phyloP scores from a whole-genome alignment of 2,888 invertebrate genomes.

The Heliconius hortense region DNA sequence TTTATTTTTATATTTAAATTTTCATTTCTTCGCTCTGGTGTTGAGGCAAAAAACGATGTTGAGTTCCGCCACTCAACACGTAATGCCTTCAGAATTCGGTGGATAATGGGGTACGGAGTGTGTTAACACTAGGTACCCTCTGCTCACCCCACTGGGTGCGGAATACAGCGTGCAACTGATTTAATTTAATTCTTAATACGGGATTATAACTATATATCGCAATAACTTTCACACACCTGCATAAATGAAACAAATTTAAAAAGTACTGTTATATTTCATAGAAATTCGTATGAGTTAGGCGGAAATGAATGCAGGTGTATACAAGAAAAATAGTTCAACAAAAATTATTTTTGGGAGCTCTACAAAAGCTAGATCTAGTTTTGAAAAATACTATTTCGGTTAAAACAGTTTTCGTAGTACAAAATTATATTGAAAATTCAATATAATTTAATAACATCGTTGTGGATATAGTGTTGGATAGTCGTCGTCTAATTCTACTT shows the following conservation, averaged over 20 bases:
- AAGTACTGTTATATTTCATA: conserved; percentile 1
- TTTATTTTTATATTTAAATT: too few relatives aligned
- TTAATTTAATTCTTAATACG: background rate
- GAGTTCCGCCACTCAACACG: too few relatives aligned
- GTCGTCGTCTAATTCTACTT: background rate
- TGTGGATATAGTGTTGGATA: background rate
- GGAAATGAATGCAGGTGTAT: conserved; percentile 32
- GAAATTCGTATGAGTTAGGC: conserved; percentile 11
- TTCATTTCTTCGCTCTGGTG: too few relatives aligned
- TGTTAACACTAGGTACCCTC: too few relatives aligned
- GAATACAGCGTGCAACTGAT: too few relatives aligned
- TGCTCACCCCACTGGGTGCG: too few relatives aligned
- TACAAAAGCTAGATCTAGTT: conserved; percentile 8
- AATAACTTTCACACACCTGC: background rate
- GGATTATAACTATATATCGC: background rate
- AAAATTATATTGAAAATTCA: background rate
- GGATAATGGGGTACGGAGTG: too few relatives aligned
- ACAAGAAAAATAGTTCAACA: conserved; percentile 31
- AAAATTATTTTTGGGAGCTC: conserved; percentile 13
- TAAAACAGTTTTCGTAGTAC: background rate
- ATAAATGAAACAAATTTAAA: conserved; percentile 11
- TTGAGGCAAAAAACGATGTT: too few relatives aligned
- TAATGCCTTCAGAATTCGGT: too few relatives aligned
- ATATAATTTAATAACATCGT: background rate
- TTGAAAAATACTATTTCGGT: conserved; percentile 10